Base-by-base conservation (phyloP, 1,140 invertebrate species). In the Drosophila simulans region DNA sequence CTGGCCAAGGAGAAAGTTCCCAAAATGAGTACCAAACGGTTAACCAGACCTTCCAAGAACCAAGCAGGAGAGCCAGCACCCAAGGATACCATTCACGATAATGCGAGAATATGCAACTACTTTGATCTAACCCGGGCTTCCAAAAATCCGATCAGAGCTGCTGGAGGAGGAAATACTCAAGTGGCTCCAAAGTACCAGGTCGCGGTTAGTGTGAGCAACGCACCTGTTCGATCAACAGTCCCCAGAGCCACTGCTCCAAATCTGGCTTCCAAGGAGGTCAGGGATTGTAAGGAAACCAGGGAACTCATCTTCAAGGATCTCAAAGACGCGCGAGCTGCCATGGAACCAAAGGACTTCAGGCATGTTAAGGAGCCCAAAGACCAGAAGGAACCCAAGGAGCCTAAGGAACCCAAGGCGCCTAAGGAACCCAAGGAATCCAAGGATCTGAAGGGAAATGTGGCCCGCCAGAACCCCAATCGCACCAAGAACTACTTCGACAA, bases 401-500 rank as follows among this genome's bases (percentile, higher is more conserved):
- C 5, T 5, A 52, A 20, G 49, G 15, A 31, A 5, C n/a, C 13
- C 0, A 27, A 7, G 13, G 46, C 31, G 10, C 22, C 22, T 1
- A 56, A 13, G 31, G 31, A 15, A 7, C 2, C n/a, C 0, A 57
- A 17, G 4, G 40, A 43, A 2, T 10, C 31, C 31, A 31, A 46
- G 8, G 11, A 31, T 10, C 2, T 12, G 17, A 27, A n/a, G 10
- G 5, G 4, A 5, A 34, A 60, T 35, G 13, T 4, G 49, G 60
- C 34, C 0, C 81, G 81, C 5, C 52, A 13, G 1, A 66, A 68
- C 12, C 59, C 34, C 27, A 69, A 57, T 5, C 65, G 63, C 27
- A 80, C 63, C 20, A 88, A 88, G 51, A 43, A 25, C 4, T 88
- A 77, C 20, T 88, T 88, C 27, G 83, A 88, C 59, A 88, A 88